Base-by-base conservation (phyloP, 2,888 invertebrate species). In the Carcina quercana region DNA sequence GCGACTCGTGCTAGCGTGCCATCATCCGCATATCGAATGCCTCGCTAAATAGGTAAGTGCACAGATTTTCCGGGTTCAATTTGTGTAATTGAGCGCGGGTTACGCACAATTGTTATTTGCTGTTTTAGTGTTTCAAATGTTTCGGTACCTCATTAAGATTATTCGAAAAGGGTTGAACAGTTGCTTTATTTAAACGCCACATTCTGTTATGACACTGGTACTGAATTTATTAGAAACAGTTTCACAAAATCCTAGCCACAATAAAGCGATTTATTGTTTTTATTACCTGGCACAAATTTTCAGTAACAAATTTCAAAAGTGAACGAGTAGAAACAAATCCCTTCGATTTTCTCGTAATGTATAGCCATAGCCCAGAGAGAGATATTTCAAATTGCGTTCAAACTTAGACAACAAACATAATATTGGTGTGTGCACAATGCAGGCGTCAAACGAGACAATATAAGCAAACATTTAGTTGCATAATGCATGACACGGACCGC, bases 81-180 rank as follows among this genome's bases (percentile, higher is more conserved):
- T 24, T 24, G 46, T 53, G 37, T 37, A 36, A 38, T 35, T 37
- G 36, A 32, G 32, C 37, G 15, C 32, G 43, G 51, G 54, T 50
- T 50, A 46, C 52, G 46, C 47, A 50, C 58, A 58, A 61, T 61
- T 61, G 58, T 58, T 60, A 54, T 49, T 47, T 54, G 53, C 46
- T 54, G 52, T 56, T 53, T 50, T 52, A 52, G 40, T 45, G 46
- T 32, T 32, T 41, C 38, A 13, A 30, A 30, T 32, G 32, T 32
- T 34, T 38, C 31, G 10, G 24, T 15, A 12, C 21, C 11, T 25
- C 27, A 15, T 27, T 19, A 30, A 15, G 24, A 21, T 13, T 11
- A 28, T 17, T 17, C 13, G 26, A 15, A 15, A 13, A 25, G 1
- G 26, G 14, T 15, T 25, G n/a, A 12, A 17, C 28, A 20, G n/a